Percentiles rank a stretch among this genome's conserved stretches.
phyloP scores from a whole-genome alignment of 2,797 vertebrate species.

The Phoebastria nigripes region DNA sequence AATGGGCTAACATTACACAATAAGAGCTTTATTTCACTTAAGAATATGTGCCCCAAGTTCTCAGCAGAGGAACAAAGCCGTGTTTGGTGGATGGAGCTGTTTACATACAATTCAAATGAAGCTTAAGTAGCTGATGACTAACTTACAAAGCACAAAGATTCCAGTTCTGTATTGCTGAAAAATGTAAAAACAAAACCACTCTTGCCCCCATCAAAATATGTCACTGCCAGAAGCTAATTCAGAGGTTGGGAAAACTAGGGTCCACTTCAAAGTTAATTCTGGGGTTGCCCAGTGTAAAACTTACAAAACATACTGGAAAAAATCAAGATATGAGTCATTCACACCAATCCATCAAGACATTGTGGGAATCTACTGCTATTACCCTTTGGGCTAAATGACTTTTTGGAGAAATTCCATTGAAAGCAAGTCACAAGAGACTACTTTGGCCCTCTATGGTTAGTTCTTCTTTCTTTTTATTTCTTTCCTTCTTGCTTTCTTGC shows the following conservation, averaged over 20 bases:
- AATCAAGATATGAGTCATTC: neutral
- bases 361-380: neutral
- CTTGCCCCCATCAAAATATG: neutral
- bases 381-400: neutral
- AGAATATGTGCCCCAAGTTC: neutral
- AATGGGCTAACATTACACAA: neutral
- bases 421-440: neutral
- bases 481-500: neutral
- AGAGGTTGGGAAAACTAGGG: neutral
- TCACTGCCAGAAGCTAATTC: neutral
- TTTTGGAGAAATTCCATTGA: conserved; percentile 5
- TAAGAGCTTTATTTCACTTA: neutral
- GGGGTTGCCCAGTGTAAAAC: neutral
- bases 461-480: neutral
- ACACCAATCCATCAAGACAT: neutral
- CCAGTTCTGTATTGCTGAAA: neutral
- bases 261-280: neutral
- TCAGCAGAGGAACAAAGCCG: neutral
- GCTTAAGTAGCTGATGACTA: neutral
- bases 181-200: neutral
- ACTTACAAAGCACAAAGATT: neutral
- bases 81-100: neutral
- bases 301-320: neutral
- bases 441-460: neutral
- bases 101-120: neutral